Evolutionary conservation across 2,797 vertebrate genomes (phyloP).

Genomic region (Phrynocephalus vlangalii): DNA sequence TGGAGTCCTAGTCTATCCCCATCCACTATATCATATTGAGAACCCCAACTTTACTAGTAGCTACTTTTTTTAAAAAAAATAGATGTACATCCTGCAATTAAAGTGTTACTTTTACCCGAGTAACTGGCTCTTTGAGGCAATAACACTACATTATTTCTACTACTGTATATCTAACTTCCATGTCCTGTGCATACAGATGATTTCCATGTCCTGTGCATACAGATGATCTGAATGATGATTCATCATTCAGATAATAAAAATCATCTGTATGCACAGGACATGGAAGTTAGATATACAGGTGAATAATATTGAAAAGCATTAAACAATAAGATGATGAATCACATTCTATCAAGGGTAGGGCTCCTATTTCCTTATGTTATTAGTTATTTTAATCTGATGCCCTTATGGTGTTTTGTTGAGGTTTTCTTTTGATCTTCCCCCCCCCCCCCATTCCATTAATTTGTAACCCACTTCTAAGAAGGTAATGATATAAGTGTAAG

Average conservation of each 20-base stretch:
- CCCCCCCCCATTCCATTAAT: background rate
- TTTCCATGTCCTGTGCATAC: background rate
- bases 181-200: rapidly evolving
- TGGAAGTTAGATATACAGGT: background rate
- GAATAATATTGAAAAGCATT: background rate
- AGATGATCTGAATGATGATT: too few species aligned
- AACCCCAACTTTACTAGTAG: background rate
- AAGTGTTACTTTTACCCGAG: background rate
- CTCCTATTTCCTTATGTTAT: background rate
- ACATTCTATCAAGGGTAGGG: background rate
- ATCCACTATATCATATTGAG: too few species aligned
- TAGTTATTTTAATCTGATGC: background rate
- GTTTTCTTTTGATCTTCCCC: background rate
- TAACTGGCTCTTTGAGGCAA: background rate
- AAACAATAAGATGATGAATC: background rate
- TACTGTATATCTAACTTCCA: background rate
- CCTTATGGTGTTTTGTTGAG: background rate
- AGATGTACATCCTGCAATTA: background rate
- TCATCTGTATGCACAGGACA: too few species aligned
- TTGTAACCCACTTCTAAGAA: background rate
- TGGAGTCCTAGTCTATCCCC: too few species aligned
- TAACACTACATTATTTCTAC: background rate
- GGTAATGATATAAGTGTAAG: background rate
- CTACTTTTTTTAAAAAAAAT: background rate
- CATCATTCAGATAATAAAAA: too few species aligned